Evolutionary conservation across 1,140 invertebrate genomes (phyloP).

Genomic region (Lasioglossum albipes): DNA sequence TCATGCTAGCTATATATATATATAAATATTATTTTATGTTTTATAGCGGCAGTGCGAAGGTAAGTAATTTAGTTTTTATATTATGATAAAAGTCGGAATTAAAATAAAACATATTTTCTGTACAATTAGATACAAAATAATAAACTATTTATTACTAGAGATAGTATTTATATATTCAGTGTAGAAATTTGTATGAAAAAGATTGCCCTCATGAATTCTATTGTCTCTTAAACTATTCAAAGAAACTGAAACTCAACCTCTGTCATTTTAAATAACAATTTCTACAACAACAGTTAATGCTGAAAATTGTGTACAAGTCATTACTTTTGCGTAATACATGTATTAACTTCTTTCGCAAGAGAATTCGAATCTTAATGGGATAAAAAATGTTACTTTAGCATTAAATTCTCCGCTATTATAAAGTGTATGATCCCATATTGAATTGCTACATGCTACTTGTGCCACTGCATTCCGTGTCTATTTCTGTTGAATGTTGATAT

Average conservation of each 20-base stretch:
- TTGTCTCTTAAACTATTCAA: slow-evolving; percentile 70
- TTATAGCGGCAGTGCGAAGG: slow-evolving; percentile 76
- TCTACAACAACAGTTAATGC: slow-evolving; percentile 38
- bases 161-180: slow-evolving; percentile 60
- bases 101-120: slow-evolving; percentile 64
- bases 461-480: slow-evolving; percentile 41
- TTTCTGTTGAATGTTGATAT: slow-evolving; percentile 15
- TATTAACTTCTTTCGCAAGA: slow-evolving; percentile 46
- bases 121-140: slow-evolving; percentile 73
- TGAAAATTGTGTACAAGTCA: slow-evolving; percentile 42
- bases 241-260: slow-evolving; percentile 57
- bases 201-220: slow-evolving; percentile 70
- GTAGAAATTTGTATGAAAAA: slow-evolving; percentile 74
- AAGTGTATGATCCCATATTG: slow-evolving; percentile 49
- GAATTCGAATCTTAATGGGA: slow-evolving; percentile 32
- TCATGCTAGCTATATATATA: slow-evolving; percentile 55
- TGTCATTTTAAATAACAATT: slow-evolving; percentile 53
- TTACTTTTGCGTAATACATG: slow-evolving; percentile 15
- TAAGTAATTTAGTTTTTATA: slow-evolving; percentile 69
- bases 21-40: slow-evolving; percentile 74
- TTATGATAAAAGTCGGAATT: slow-evolving; percentile 66
- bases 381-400: slow-evolving; percentile 48
- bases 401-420: slow-evolving; percentile 39
- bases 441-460: slow-evolving; percentile 47
- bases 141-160: slow-evolving; percentile 53